Evolutionary conservation across 1,140 invertebrate species (phyloP), one percentile per base, ranked within the genome.

Genomic region (Magallana angulata): DNA sequence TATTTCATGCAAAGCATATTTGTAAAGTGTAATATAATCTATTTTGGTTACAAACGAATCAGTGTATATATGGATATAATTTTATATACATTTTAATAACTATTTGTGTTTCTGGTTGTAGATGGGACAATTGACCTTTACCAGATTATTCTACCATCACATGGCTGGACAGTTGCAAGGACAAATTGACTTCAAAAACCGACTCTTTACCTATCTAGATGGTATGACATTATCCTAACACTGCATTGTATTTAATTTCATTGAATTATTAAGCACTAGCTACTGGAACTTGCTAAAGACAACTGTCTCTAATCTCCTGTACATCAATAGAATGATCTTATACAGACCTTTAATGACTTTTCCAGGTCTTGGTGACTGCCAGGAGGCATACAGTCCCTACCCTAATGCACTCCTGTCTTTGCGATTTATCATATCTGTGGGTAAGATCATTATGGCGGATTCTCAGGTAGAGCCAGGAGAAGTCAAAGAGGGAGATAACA

Each of bases 111-210:
- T 16, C 9, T 56, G 18, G 81, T 82, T 91, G 30, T 85, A 94
- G 93, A 94, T 95, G 92, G 94, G 93, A 30, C 92, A 94, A 85
- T 71, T 94, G 57, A 92, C 94, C 8, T 95, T 95, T 83, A 91
- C 92, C 7, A 90, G 94, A 11, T 87, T 95, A 18, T 95, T 94
- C 86, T 94, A 94, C 71, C 93, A 94, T 86, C 94, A 95, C 88
- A 95, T 95, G 94, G 92, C 93, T 56, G 94, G 94, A 24, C 92
- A 94, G 62, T 89, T 95, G 0, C 90, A 92, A 30, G 93, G 91
- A 57, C 92, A 93, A 76, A 88, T 87, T 9, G 93, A 94, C 0
- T 94, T 93, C 87, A 94, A 94, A 87, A 93, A 92, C 80, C 90
- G 94, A 89, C 90, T 95, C 1, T 93, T 91, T 89, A 93, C 92